Base-by-base conservation (phyloP, 2,113 vertebrate genomes). In the Perca fluviatilis region DNA sequence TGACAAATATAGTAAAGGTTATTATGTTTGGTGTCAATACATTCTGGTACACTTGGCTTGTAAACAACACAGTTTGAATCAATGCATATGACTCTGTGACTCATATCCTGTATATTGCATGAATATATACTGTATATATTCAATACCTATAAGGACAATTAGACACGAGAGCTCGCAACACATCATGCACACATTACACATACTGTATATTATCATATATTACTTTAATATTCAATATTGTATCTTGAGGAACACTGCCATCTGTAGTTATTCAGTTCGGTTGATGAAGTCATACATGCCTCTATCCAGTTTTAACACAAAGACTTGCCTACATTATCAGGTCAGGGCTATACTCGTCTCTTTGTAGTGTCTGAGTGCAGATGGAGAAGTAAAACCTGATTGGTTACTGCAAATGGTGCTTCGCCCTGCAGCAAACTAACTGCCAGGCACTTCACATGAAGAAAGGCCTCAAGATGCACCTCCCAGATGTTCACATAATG, bases 401-500 rank as follows among this genome's bases (percentile, higher is more conserved):
- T 91, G 90, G 90, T 85, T 91, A 27, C 76, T 65, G 83, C 90
- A 89, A 91, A 92, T 91, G 89, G 85, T 80, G 66, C 75, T 76
- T 80, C 61, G 56, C 72, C 91, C 89, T 73, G 88, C 86, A 89
- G 91, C 93, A 84, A 93, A 88, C 85, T 93, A 93, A 87, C 92
- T 92, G 89, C 90, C 87, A 93, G 91, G 90, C 92, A 92, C 85
- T 92, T 91, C 81, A 82, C 83, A 91, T 93, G 88, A 93, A 89
- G 86, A 79, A 92, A 92, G 58, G 92, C 93, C 92, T 87, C 82
- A 80, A 93, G 91, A 93, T 87, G 87, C 85, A 83, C 87, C 90
- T 93, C 88, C 83, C 93, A 94, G 90, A 94, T 94, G 92, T 92
- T 94, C 93, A 46, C 53, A 69, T 86, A 92, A 88, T 89, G 88